Percentiles rank a stretch among this genome's conserved stretches.
Evolutionary conservation across 2,888 invertebrate genomes (phyloP).

Genomic region (Aphidius colemani): DNA sequence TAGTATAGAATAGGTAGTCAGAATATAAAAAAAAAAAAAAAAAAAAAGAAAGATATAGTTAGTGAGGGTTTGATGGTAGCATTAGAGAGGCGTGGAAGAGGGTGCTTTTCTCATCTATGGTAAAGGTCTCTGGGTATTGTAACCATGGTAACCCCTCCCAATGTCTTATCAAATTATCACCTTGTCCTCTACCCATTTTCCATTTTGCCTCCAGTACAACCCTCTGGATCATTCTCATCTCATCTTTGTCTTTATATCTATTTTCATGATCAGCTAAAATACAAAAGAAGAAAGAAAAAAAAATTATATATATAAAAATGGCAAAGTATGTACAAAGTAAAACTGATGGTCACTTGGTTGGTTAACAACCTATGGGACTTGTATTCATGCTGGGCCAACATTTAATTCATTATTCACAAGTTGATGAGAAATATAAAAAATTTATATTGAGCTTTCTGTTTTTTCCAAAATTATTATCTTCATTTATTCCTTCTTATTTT

Average conservation of each 20-base stretch:
- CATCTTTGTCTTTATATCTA: slow-evolving; percentile 11
- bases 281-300: slow-evolving; percentile 35
- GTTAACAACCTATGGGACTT: slow-evolving; percentile 53
- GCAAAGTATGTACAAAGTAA: slow-evolving; percentile 39
- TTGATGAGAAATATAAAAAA: slow-evolving; percentile 27
- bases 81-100: slow-evolving; percentile 32
- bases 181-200: slow-evolving; percentile 47
- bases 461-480: neutral
- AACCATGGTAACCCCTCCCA: slow-evolving; percentile 57
- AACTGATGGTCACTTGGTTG: slow-evolving; percentile 53
- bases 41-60: slow-evolving; percentile 34
- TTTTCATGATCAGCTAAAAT: slow-evolving; percentile 18
- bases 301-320: slow-evolving; percentile 39
- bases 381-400: slow-evolving; percentile 40
- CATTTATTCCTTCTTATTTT: neutral
- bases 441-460: slow-evolving; percentile 36
- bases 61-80: slow-evolving; percentile 33
- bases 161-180: slow-evolving; percentile 62
- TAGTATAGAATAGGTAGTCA: slow-evolving; percentile 25
- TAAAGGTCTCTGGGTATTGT: slow-evolving; percentile 50
- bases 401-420: slow-evolving; percentile 59
- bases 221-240: slow-evolving; percentile 23
- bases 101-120: slow-evolving; percentile 18
- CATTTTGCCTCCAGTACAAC: slow-evolving; percentile 35
- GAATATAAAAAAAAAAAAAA: slow-evolving; percentile 23